Evolutionary conservation across 2,797 vertebrate species (phyloP).

Genomic region (Liasis olivaceus): DNA sequence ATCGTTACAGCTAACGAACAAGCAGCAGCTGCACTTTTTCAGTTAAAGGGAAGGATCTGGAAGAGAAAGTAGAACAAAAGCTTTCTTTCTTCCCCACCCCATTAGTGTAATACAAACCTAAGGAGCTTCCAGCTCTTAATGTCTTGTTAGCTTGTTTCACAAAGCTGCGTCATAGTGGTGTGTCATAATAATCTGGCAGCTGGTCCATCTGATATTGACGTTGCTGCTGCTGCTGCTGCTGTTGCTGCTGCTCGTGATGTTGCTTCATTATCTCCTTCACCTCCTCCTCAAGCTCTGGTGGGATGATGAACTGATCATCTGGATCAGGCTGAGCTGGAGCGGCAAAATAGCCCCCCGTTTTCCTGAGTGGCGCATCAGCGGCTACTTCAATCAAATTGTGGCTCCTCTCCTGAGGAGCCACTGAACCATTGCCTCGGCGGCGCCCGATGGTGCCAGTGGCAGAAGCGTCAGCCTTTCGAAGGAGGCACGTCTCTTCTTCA

Average conservation of each 20-base stretch:
- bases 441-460: constrained; percentile 77
- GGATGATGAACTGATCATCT: constrained; percentile 97
- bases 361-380: constrained; percentile 86
- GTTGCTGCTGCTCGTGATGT: constrained; percentile 88
- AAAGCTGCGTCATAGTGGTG: constrained; percentile 85
- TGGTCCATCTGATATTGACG: constrained; percentile 66
- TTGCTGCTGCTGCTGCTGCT: constrained; percentile 66
- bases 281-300: constrained; percentile 96
- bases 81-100: neutral
- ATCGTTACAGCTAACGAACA: constrained; percentile 71
- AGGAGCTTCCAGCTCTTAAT: constrained; percentile 52
- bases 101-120: constrained; percentile 56
- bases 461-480: constrained; percentile 66
- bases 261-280: constrained; percentile 99
- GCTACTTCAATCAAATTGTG: constrained; percentile 97
- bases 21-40: constrained; percentile 62
- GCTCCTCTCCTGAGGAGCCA: constrained; percentile 90
- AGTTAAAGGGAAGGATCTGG: constrained; percentile 56
- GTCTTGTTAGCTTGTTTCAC: constrained; percentile 56
- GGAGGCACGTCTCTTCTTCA: constrained; percentile 72
- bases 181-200: constrained; percentile 88
- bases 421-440: constrained; percentile 87
- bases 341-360: constrained; percentile 92
- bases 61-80: constrained; percentile 59
- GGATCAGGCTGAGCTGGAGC: constrained; percentile 95